These are phyloP conservation scores for Opisthocomus hoazin DNA, from an alignment of 2,113 vertebrate species.

Conservation along the genomic window DNA sequence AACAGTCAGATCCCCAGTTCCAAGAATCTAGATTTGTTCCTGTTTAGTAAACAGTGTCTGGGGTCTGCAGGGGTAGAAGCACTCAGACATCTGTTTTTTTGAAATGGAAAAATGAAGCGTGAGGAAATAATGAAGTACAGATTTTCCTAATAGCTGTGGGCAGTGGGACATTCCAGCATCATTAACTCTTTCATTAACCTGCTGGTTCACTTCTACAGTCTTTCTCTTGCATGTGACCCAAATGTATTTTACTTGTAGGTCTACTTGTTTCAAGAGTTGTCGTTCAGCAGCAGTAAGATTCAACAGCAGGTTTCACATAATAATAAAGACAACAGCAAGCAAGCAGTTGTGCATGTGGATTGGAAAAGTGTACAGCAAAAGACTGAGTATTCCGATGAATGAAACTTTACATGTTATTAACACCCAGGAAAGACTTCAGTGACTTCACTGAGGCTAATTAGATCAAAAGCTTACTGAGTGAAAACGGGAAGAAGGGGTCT, in stretches of 20 bases:
- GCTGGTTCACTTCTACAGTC: not conserved
- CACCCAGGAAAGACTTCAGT: not conserved
- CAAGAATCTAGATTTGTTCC: constrained; percentile 55
- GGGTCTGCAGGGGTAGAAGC: constrained; percentile 37
- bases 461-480: not conserved
- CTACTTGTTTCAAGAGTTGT: not conserved
- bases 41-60: constrained; percentile 65
- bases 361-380: not conserved
- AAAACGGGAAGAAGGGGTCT: not conserved
- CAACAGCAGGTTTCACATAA: not conserved
- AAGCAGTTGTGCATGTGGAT: not conserved
- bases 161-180: constrained; percentile 1
- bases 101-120: constrained; percentile 59
- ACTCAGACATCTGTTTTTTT: constrained; percentile 64
- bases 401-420: not conserved
- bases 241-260: not conserved
- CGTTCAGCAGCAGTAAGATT: not conserved
- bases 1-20: not conserved
- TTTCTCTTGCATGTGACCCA: not conserved
- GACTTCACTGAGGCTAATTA: not conserved
- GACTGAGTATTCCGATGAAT: not conserved
- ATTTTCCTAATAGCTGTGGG: constrained; percentile 46
- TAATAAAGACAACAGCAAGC: not conserved
- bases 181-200: constrained; percentile 1
- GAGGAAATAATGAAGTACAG: constrained; percentile 58